Evolutionary conservation across 2,888 invertebrate genomes (phyloP).

Genomic region (Rhopalosiphum nymphaeae): DNA sequence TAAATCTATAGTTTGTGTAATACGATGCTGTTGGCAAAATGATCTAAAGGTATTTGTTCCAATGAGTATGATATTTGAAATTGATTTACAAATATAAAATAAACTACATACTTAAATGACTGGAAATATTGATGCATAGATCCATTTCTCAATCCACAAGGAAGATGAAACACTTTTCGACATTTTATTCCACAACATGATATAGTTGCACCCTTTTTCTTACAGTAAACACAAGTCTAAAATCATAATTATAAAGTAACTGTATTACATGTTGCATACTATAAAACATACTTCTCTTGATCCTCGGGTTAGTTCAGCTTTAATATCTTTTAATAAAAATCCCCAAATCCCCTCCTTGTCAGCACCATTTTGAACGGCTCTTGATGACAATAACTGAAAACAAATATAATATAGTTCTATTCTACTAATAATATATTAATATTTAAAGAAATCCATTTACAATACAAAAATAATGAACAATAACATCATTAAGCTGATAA

Average conservation of each 20-base stretch:
- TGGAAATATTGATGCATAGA: constrained; percentile 78
- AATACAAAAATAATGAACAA: constrained; percentile 83
- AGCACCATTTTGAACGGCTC: constrained; percentile 77
- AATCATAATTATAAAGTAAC: constrained; percentile 67
- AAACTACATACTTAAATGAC: constrained; percentile 72
- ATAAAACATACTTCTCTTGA: constrained; percentile 75
- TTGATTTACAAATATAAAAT: background rate
- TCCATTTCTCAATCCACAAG: constrained; percentile 78
- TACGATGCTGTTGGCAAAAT: constrained; percentile 77
- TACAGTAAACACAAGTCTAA: constrained; percentile 80
- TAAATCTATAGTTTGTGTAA: constrained; percentile 72
- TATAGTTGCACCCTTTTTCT: constrained; percentile 77
- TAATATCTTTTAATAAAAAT: constrained; percentile 79
- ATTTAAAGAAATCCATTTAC: constrained; percentile 72
- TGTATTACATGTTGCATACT: background rate
- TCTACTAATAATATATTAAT: background rate
- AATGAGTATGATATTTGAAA: background rate
- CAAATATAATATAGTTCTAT: constrained; percentile 57
- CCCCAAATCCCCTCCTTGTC: constrained; percentile 82
- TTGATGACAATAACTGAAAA: constrained; percentile 79
- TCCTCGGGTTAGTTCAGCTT: constrained; percentile 77
- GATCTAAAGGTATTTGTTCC: constrained; percentile 72
- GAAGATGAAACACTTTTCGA: constrained; percentile 79
- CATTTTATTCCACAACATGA: constrained; percentile 79
- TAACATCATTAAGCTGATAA: constrained; percentile 73